Base-by-base conservation (phyloP, 1,140 invertebrate species). In the Nixonia krombeini region DNA sequence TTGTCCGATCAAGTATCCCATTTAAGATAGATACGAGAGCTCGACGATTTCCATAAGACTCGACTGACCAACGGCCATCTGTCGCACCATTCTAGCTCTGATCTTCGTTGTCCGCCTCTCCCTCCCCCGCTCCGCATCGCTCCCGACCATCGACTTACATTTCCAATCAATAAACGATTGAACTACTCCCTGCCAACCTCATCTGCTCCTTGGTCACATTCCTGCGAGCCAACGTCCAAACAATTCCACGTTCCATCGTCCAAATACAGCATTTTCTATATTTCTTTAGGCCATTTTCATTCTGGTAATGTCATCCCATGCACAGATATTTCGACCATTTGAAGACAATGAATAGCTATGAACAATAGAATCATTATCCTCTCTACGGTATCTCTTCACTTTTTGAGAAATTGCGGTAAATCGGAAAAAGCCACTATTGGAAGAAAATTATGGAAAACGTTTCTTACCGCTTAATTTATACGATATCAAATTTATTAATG, bases 81-180 rank as follows among this genome's bases (percentile, higher is more conserved):
- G 78, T 78, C 76, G 80, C 72, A 15, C 74, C 63, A 53, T 72
- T 64, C 62, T 63, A 57, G 74, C 61, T 75, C 70, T 75, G 76
- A 63, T 65, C 51, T 42, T 62, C 49, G 33, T 41, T 26, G n/a
- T n/a, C n/a, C n/a, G n/a, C n/a, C n/a, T n/a, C n/a, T n/a, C n/a
- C n/a, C n/a, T n/a, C 33, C 42, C 41, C 23, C 38, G 9, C 50
- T 37, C 53, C 23, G 12, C 16, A 9, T 42, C 23, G 37, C n/a
- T n/a, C n/a, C n/a, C n/a, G n/a, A 49, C 63, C 50, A 58, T 69
- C 63, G 56, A 75, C 78, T 81, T 81, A 82, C 78, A 78, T 79
- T 81, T 80, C 77, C 78, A 84, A 84, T 82, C 80, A 84, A 84
- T 84, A 82, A 84, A 73, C 80, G 78, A 84, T 84, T 84, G 79